phyloP scores from a whole-genome alignment of 1,140 invertebrate genomes.

The Chlorops oryzae region DNA sequence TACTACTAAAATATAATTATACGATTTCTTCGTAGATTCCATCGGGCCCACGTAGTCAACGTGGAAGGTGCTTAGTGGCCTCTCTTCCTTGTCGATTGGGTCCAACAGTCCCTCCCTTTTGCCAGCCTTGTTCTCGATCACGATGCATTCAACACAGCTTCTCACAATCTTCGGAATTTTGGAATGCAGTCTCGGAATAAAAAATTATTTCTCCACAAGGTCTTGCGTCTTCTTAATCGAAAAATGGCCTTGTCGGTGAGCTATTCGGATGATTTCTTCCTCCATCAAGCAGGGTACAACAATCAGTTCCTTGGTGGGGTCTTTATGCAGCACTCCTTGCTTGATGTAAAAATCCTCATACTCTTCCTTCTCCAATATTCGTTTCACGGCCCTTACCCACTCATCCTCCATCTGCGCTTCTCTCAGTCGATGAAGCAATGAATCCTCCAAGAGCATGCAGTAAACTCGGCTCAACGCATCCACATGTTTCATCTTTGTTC shows the following conservation, averaged over 20 bases:
- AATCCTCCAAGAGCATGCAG: conserved; percentile 4
- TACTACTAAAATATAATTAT: conserved; percentile 2
- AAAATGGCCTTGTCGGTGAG: conserved; percentile 44
- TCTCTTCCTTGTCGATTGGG: conserved; percentile 28
- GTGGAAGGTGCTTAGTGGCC: conserved; percentile 22
- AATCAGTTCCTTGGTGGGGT: background rate
- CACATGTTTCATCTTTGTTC: conserved; percentile 23
- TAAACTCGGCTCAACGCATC: conserved; percentile 22
- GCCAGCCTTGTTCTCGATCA: conserved; percentile 28
- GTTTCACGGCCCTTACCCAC: background rate
- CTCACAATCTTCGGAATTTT: conserved; percentile 31
- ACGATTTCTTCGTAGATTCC: background rate
- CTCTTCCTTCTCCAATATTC: background rate
- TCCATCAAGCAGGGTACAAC: conserved; percentile 31
- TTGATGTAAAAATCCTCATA: background rate
- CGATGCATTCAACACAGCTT: conserved; percentile 36
- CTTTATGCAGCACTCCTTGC: background rate
- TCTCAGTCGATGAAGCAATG: background rate
- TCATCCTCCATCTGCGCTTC: conserved; percentile 4
- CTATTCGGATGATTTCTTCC: conserved; percentile 27
- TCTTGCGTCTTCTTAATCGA: conserved; percentile 39
- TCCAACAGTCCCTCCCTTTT: conserved; percentile 42
- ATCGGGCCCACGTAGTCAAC: conserved; percentile 35
- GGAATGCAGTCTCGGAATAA: conserved; percentile 30
- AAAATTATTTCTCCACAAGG: conserved; percentile 40